Evolutionary conservation across 2,888 invertebrate genomes (phyloP).

Genomic region (Eristalis arbustorum): DNA sequence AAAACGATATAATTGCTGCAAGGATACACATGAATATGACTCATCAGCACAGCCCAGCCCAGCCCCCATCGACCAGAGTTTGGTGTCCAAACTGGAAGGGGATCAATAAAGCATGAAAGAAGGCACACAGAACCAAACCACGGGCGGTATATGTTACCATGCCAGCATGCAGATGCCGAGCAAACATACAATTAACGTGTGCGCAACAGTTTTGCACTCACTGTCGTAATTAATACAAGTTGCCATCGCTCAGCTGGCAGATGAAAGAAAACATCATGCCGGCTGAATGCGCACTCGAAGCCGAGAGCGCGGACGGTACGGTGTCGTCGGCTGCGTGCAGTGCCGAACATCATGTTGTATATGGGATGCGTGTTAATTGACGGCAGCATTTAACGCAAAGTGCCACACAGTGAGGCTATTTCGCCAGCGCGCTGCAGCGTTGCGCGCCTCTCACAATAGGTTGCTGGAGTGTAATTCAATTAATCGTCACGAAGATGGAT

Average conservation of each 20-base stretch:
- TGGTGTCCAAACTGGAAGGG: background rate
- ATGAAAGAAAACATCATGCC: slow-evolving; percentile 65
- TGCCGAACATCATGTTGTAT: slow-evolving; percentile 52
- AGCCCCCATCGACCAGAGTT: background rate
- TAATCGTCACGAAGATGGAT: slow-evolving; percentile 68
- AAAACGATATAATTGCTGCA: slow-evolving; percentile 12
- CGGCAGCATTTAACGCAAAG: slow-evolving; percentile 61
- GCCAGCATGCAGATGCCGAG: background rate
- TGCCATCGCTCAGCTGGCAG: slow-evolving; percentile 60
- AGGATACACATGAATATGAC: slow-evolving; percentile 12
- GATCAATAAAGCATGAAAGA: slow-evolving; percentile 20
- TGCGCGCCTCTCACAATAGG: slow-evolving; percentile 57
- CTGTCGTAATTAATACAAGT: slow-evolving; percentile 66
- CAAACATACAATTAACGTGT: slow-evolving; percentile 42
- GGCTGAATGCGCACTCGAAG: slow-evolving; percentile 21
- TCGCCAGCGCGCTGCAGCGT: slow-evolving; percentile 22
- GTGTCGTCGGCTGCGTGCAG: slow-evolving; percentile 29
- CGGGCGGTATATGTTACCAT: background rate
- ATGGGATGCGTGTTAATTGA: slow-evolving; percentile 66
- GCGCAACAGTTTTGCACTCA: slow-evolving; percentile 60
- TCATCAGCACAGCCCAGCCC: slow-evolving; percentile 10
- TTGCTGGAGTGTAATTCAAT: slow-evolving; percentile 68
- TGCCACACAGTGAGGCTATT: slow-evolving; percentile 40
- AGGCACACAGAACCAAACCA: slow-evolving; percentile 7
- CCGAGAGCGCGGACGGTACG: background rate